Percentiles rank a stretch among this genome's conserved stretches.
These are phyloP conservation scores for Napeogenes sylphis DNA, from an alignment of 2,888 invertebrate genomes.

Conservation along the genomic window DNA sequence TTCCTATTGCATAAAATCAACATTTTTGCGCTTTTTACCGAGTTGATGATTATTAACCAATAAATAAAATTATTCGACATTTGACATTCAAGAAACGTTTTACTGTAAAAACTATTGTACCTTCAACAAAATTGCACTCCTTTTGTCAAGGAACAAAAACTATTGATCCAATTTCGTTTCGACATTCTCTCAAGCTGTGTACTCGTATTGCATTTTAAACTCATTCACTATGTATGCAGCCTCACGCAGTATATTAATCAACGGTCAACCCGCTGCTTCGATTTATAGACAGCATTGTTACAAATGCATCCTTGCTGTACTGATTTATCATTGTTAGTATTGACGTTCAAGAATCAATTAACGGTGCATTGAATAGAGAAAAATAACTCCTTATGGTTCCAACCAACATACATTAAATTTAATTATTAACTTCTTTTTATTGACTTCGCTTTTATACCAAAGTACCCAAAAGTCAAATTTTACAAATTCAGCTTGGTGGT, in stretches of 20 bases:
- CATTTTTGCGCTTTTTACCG: too few species aligned
- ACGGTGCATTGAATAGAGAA: too few species aligned
- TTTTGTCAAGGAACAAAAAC: background rate
- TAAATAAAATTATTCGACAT: too few species aligned
- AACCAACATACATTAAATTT: too few species aligned
- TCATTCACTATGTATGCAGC: constrained; percentile 23
- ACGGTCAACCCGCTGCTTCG: constrained; percentile 16
- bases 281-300: constrained; percentile 18
- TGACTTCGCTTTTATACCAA: too few species aligned
- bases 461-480: background rate
- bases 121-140: constrained; percentile 1
- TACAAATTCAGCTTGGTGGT: constrained; percentile 14
- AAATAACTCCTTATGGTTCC: too few species aligned
- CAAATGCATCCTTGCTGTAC: constrained; percentile 13
- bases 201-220: constrained; percentile 18
- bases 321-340: background rate
- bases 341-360: too few species aligned
- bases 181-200: constrained; percentile 10
- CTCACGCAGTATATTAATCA: constrained; percentile 32
- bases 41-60: too few species aligned
- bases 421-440: too few species aligned
- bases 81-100: too few species aligned
- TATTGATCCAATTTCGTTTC: constrained; percentile 8
- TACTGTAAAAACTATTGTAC: background rate
- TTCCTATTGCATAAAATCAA: background rate